Evolutionary conservation across 1,140 invertebrate genomes (phyloP), one percentile per base, ranked within the genome.

Genomic region (Aphidius gifuensis): DNA sequence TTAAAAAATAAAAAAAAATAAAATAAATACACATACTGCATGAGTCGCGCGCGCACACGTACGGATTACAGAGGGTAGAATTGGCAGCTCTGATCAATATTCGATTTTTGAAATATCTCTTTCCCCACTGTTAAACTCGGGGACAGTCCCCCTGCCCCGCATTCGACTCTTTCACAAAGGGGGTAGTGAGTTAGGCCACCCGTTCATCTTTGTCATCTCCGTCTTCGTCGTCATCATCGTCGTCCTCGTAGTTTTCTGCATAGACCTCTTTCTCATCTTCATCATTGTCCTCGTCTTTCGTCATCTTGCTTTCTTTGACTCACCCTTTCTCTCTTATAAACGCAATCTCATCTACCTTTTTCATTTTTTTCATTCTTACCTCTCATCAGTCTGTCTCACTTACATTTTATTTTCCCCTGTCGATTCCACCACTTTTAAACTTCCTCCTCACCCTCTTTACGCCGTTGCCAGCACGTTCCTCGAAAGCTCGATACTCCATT

Each of bases 81-180:
- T 78, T 79, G 77, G 75, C 76, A 78, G 76, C 73, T 75, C 77
- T 79, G 77, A 79, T 79, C 77, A 78, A 78, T 79, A 79, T 79
- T 78, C 77, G 77, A 79, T 78, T 79, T 79, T 78, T 79, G 77
- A 79, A 79, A 78, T 79, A 78, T 78, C 76, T 77, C 71, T 16
- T 16, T 70, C 74, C 71, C 69, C 71, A 64, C 62, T 38, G 60
- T 66, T 65, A 38, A 58, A 61, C 65, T 62, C 65, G 62, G 61
- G 58, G 65, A 61, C 44, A 44, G 44, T 49, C 38, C 63, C 58
- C 32, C 55, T 59, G 54, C 60, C 46, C 48, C 39, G 54, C 55
- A 32, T 60, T 60, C 58, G 62, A 55, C 64, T 21, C 50, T 4
- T 32, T 8, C 56, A 42, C 45, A 21, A 44, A 40, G 49, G 51